Conservation (phyloP, 1,140 invertebrate genomes). For the Papilio xuthus region DNA sequence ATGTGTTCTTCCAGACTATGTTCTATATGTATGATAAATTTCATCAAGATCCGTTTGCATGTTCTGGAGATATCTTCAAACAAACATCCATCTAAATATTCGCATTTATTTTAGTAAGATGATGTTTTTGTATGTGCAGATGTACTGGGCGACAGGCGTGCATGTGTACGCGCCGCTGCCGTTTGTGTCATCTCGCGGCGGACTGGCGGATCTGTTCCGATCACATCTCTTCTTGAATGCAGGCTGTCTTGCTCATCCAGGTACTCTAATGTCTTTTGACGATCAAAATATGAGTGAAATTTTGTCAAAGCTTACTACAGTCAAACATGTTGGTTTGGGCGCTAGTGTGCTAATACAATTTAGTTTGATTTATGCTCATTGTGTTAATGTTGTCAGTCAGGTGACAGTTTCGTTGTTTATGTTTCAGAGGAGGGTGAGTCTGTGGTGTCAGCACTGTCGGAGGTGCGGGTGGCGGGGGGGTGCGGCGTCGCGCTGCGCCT, state of each 20-base stretch:
- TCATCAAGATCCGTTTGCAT: no score
- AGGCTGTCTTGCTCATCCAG: conserved; percentile 80
- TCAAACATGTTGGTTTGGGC: no score
- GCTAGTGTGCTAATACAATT: no score
- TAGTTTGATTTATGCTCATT: no score
- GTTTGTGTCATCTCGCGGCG: conserved; percentile 88
- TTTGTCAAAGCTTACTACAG: no score
- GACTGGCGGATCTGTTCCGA: conserved; percentile 90
- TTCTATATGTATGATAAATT: no score
- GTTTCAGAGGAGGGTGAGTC: conserved; percentile 51
- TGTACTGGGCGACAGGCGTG: conserved; percentile 90
- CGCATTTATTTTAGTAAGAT: no score
- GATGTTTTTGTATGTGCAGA: conserved; percentile 75
- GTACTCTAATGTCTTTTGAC: conserved; percentile 46
- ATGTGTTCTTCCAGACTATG: no score
- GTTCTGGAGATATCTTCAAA: no score
- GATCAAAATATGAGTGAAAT: no score
- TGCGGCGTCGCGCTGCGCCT: conserved; percentile 90
- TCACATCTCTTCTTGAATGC: conserved; percentile 93
- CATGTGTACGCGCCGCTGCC: conserved; percentile 94
- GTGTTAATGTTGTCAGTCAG: no score
- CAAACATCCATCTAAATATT: no score
- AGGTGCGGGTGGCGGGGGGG: conserved; percentile 85
- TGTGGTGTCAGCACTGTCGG: conserved; percentile 39
- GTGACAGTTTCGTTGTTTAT: not conserved